Percentiles rank a stretch among this genome's conserved stretches.
These are phyloP conservation scores for Upupa epops DNA, from an alignment of 2,113 vertebrate species.

Conservation along the genomic window DNA sequence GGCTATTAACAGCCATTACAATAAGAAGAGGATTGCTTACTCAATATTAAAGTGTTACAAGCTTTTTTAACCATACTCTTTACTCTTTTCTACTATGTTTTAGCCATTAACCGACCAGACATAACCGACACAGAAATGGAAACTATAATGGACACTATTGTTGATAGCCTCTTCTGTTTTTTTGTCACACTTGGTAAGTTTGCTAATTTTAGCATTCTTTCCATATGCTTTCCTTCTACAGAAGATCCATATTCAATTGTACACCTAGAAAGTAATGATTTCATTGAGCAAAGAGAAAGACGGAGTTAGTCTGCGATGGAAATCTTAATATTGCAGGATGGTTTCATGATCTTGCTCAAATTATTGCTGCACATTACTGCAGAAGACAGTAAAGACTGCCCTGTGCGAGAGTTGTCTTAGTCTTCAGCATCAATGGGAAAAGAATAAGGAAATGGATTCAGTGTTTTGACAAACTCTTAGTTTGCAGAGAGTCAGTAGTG, in stretches of 20 bases:
- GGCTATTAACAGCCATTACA: background rate
- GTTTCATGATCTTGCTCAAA: background rate
- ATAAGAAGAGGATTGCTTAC: background rate
- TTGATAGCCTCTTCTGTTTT: slow-evolving; percentile 98
- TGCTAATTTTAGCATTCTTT: background rate
- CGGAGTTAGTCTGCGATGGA: background rate
- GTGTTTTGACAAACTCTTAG: background rate
- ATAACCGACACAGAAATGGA: slow-evolving; percentile 98
- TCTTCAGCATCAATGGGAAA: background rate
- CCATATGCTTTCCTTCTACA: background rate
- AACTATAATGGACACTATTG: slow-evolving; percentile 96
- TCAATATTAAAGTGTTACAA: background rate
- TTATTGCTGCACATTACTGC: background rate
- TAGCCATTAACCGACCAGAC: slow-evolving; percentile 93
- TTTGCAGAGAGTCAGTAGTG: background rate
- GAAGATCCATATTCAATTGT: background rate
- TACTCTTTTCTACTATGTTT: background rate
- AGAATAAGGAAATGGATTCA: background rate
- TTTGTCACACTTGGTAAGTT: slow-evolving; percentile 96
- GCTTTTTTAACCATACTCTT: background rate
- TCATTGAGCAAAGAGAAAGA: background rate
- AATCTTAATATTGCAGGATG: background rate
- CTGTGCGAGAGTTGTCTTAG: background rate
- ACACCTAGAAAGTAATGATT: background rate
- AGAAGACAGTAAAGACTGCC: background rate